Evolutionary conservation across 2,797 vertebrate genomes (phyloP), one percentile per base, ranked within the genome.

Genomic region (Podarcis siculus): DNA sequence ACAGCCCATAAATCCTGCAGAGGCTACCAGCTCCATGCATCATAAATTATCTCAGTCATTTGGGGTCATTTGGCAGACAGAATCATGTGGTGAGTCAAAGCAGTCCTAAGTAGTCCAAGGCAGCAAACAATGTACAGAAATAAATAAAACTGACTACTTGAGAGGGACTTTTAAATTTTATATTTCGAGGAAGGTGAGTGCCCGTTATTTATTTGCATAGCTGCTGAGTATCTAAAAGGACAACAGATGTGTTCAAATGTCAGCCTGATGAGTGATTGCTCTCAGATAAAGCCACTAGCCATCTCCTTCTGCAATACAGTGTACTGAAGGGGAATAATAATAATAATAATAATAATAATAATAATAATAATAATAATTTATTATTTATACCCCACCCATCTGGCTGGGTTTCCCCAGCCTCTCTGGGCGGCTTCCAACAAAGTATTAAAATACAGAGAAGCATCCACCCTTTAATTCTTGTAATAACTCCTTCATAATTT

Each of bases 171-270:
- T 89, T 83, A 85, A 45, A 30, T 15, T 80, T 82, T 69, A 1
- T 45, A 15, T 30, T 67, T 55, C 88, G 37, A 55, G 55, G 27
- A n/a, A 49, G 79, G 78, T 55, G 85, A 58, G 67, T 69, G 17
- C 87, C 15, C 81, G 79, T 71, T 73, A 61, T 84, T 91, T 92
- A 64, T 64, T 64, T 64, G 73, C 82, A 79, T 87, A 92, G 83
- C 49, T 32, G 49, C n/a, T 66, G 25, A 37, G 19, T 89, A 75
- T 81, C 81, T 77, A 81, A 49, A 83, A 89, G 21, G 76, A 92
- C 83, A 91, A 87, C 67, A 83, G 61, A 23, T 49, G 4, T 37
- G 45, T n/a, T 86, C 87, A 75, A 88, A 55, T 88, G 88, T 79
- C 87, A 90, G 30, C 39, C 84, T 37, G 89, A 83, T 90, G 85